Conservation (phyloP, 2,113 vertebrate species). For the Otocyon megalotis region DNA sequence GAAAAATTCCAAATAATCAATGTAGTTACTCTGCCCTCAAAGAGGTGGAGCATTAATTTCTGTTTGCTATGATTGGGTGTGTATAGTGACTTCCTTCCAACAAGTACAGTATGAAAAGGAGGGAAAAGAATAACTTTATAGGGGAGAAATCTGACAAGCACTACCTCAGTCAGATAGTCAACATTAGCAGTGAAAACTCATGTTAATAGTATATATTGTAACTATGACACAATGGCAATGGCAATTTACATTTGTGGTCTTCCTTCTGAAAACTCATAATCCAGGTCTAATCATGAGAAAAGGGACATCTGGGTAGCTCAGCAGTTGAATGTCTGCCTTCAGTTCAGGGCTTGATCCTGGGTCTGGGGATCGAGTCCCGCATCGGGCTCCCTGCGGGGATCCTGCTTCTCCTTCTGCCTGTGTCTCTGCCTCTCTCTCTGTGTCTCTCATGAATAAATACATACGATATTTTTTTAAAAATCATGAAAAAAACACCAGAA, state of each 20-base stretch:
- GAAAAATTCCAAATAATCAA: constrained; percentile 10
- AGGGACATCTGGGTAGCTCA: too few species aligned
- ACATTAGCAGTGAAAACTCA: neutral
- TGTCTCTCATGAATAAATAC: too few species aligned
- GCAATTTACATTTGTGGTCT: neutral
- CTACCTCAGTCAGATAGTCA: neutral
- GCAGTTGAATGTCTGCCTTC: too few species aligned
- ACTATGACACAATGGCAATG: neutral
- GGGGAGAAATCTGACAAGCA: neutral
- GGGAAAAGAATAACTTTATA: neutral
- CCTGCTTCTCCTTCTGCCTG: too few species aligned
- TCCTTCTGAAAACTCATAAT: neutral
- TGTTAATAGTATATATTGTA: neutral
- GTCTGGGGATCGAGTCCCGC: too few species aligned
- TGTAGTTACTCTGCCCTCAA: neutral
- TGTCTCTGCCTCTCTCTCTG: too few species aligned
- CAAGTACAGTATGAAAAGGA: neutral
- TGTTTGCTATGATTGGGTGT: neutral
- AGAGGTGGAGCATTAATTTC: neutral
- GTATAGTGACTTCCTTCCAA: neutral
- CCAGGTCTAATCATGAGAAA: neutral
- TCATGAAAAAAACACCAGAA: neutral
- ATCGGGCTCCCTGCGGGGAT: too few species aligned
- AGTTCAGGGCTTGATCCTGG: too few species aligned
- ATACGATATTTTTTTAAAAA: neutral